Evolutionary conservation across 2,888 invertebrate species (phyloP).

Genomic region (Apodemia duryi): DNA sequence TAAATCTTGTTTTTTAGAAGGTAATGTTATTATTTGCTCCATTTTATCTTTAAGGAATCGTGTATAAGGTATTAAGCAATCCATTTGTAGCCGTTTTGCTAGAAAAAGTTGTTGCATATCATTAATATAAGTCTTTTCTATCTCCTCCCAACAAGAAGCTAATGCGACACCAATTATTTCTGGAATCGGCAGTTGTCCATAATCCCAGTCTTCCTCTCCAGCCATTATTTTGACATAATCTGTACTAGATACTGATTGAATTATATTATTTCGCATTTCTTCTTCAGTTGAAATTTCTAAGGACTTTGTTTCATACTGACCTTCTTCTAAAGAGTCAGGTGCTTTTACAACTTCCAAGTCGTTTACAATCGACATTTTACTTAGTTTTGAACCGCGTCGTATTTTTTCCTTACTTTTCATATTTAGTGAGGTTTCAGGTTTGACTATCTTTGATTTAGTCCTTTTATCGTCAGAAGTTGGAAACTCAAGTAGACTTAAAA

Average conservation of each 20-base stretch:
- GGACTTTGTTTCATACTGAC: constrained; percentile 30
- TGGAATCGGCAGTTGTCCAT: constrained; percentile 59
- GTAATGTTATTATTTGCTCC: constrained; percentile 72
- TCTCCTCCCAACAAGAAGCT: constrained; percentile 72
- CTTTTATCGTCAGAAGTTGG: constrained; percentile 54
- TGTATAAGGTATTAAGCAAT: constrained; percentile 77
- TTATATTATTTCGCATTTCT: constrained; percentile 37
- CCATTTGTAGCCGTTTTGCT: constrained; percentile 75
- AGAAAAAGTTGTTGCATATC: constrained; percentile 79
- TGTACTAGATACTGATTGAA: constrained; percentile 34
- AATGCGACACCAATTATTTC: constrained; percentile 54
- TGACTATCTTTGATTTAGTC: constrained; percentile 56
- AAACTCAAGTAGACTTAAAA: constrained; percentile 55
- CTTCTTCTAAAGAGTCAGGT: constrained; percentile 39
- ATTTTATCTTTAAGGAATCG: constrained; percentile 76
- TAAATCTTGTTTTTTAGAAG: constrained; percentile 79
- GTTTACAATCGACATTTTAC: constrained; percentile 40
- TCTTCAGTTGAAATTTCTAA: constrained; percentile 40
- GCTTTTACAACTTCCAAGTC: constrained; percentile 49
- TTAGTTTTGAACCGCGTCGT: constrained; percentile 45
- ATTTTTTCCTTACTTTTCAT: constrained; percentile 51
- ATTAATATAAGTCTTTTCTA: constrained; percentile 69
- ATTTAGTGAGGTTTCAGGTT: constrained; percentile 45
- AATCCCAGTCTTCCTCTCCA: constrained; percentile 71
- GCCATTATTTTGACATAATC: constrained; percentile 51